These are phyloP conservation scores for Ptilodon capucinus DNA, from an alignment of 2,888 invertebrate genomes.

Conservation along the genomic window DNA sequence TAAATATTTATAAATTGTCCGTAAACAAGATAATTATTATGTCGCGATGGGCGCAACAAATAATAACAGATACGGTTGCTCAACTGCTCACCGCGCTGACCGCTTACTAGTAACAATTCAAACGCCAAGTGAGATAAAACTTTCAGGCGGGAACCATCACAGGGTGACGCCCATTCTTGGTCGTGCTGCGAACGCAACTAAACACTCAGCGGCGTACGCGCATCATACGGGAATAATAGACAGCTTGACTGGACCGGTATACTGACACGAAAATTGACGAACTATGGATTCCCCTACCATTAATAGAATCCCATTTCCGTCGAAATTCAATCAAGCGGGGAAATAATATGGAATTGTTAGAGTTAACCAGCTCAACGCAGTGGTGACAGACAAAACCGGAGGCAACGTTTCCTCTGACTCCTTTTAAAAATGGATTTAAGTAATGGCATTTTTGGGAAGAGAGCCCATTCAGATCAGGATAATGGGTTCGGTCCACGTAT, in stretches of 20 bases:
- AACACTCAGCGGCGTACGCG: conserved; percentile 67
- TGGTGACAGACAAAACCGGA: conserved; percentile 77
- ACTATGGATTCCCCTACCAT: conserved; percentile 62
- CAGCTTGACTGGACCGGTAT: conserved; percentile 55
- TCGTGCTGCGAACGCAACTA: conserved; percentile 75
- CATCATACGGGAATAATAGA: conserved; percentile 65
- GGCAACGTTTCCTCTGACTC: conserved; percentile 68
- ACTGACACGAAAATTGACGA: conserved; percentile 62
- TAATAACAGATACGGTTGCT: conserved; percentile 49
- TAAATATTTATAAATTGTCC: conserved; percentile 48
- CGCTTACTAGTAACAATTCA: conserved; percentile 51
- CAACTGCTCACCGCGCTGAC: conserved; percentile 56
- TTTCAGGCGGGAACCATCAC: conserved; percentile 54
- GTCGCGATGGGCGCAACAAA: conserved; percentile 42
- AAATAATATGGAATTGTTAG: conserved; percentile 58
- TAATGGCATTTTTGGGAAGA: conserved; percentile 64
- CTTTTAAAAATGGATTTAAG: conserved; percentile 69
- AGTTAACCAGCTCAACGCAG: conserved; percentile 50
- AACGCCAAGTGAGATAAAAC: conserved; percentile 42
- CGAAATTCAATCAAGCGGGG: conserved; percentile 64
- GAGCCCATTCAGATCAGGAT: conserved; percentile 52
- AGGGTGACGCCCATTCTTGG: conserved; percentile 74
- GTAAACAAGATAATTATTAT: conserved; percentile 50
- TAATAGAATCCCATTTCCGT: conserved; percentile 69
- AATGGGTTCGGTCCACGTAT: conserved; percentile 56